Conservation (phyloP, 2,888 invertebrate genomes). For the Acleris literana region DNA sequence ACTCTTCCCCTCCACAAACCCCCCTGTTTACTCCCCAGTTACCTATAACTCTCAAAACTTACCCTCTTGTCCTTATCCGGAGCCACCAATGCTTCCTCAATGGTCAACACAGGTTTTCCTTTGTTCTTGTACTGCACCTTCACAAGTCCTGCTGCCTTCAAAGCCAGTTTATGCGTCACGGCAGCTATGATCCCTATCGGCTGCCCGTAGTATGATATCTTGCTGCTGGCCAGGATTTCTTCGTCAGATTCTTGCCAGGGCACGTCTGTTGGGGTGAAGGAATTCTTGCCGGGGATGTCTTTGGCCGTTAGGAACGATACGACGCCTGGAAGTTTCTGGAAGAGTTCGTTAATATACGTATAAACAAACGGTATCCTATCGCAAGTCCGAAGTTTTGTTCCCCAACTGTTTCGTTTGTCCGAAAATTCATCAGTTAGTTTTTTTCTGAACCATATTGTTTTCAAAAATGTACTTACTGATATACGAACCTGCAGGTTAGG, state of each 20-base stretch:
- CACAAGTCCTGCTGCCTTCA: slow-evolving; percentile 64
- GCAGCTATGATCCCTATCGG: slow-evolving; percentile 90
- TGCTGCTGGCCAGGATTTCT: slow-evolving; percentile 81
- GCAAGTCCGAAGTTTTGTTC: no score
- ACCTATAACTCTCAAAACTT: slow-evolving; percentile 39
- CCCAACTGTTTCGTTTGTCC: no score
- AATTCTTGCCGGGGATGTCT: slow-evolving; percentile 89
- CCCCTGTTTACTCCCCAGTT: no score
- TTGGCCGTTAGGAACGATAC: slow-evolving; percentile 85
- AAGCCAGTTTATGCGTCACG: slow-evolving; percentile 74
- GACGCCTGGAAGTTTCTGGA: slow-evolving; percentile 86
- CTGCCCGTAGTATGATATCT: slow-evolving; percentile 87
- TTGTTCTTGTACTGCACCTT: slow-evolving; percentile 80
- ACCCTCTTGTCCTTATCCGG: slow-evolving; percentile 71
- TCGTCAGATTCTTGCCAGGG: slow-evolving; percentile 68
- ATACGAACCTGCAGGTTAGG: no score
- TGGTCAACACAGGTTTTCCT: slow-evolving; percentile 68
- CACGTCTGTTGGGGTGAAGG: slow-evolving; percentile 71
- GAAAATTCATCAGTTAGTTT: no score
- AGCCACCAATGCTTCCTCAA: slow-evolving; percentile 78
- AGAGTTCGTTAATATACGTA: slow-evolving; percentile 10
- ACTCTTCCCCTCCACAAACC: no score
- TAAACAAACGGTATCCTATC: no score
- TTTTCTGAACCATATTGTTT: no score
- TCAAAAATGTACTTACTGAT: no score